Evolutionary conservation across 2,113 vertebrate genomes (phyloP), one percentile per base, ranked within the genome.

Genomic region (Microcebus ravelobensis): DNA sequence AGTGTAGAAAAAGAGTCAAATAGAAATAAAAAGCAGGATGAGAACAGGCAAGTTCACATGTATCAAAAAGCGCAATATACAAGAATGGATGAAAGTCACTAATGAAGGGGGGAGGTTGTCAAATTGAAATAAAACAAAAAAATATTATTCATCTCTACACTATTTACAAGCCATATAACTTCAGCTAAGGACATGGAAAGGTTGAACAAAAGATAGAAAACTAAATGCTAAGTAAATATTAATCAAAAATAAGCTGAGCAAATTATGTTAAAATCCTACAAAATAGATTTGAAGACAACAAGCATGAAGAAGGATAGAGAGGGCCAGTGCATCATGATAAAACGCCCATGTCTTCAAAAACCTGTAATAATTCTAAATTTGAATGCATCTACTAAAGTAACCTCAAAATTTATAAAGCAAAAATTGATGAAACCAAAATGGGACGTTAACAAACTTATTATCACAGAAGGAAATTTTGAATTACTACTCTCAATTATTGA

Each of bases 401-500:
- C 2, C 61, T 93, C 45, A 68, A 92, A 90, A 82, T 70, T 36
- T n/a, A 71, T 48, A 83, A 82, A 90, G 17, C 59, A 93, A 90
- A 90, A 82, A 48, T 48, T 85, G 1, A 45, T n/a, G 67, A 94
- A 89, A 86, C 23, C 48, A 82, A 81, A 94, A 63, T 34, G 36
- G 68, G 36, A 48, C 6, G 70, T 3, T 86, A 45, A 71, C 15
- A 80, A 80, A 79, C 4, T 36, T 74, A 76, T 57, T 70, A 77
- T 45, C 36, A 50, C 15, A 61, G 29, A 65, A 96, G 14, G 50
- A 55, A 79, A 70, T 76, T 94, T 70, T 45, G 27, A 63, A 70
- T 70, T 74, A 65, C 48, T 82, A 18, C 36, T 86, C 17, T 92
- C 48, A 79, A 29, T 80, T 50, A 81, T 14, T 73, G 59, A 52